phyloP scores from a whole-genome alignment of 2,888 invertebrate genomes.

The Leptinotarsa peninsularis region DNA sequence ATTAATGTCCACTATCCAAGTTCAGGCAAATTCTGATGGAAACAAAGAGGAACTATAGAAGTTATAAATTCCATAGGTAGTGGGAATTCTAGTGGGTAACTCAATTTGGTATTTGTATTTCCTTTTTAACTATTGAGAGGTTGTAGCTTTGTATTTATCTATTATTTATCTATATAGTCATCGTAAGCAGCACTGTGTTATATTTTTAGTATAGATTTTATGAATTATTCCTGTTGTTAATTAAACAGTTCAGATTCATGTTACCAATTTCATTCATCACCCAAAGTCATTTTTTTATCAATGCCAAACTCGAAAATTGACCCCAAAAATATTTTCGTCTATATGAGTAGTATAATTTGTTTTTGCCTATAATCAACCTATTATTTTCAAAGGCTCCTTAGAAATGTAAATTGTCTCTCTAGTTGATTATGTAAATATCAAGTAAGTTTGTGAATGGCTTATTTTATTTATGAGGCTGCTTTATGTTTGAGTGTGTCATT shows the following conservation, averaged over 20 bases:
- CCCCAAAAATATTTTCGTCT: no score
- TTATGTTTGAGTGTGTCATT: no score
- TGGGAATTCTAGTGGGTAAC: conserved; percentile 44
- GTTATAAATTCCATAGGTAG: conserved; percentile 3
- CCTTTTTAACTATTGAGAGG: conserved; percentile 11
- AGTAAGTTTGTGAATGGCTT: no score
- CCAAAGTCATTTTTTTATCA: no score
- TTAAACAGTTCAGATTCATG: conserved; percentile 1
- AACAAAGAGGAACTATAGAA: conserved; percentile 40
- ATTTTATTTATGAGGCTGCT: no score
- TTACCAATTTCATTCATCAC: background rate
- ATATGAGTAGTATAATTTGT: no score
- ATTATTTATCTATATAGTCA: conserved; percentile 51
- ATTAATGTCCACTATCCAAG: conserved; percentile 67
- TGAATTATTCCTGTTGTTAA: conserved; percentile 53
- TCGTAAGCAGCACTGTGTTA: conserved; percentile 58
- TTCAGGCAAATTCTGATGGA: conserved; percentile 39
- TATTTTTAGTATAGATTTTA: conserved; percentile 57
- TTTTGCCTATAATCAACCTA: no score
- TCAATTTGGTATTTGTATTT: conserved; percentile 30
- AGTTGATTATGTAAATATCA: no score
- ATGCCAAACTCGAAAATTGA: no score
- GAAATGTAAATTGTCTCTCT: no score
- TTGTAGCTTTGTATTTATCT: conserved; percentile 40
- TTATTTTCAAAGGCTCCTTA: no score